These are phyloP conservation scores for Sycophila texana DNA, from an alignment of 2,888 invertebrate genomes.

Conservation along the genomic window DNA sequence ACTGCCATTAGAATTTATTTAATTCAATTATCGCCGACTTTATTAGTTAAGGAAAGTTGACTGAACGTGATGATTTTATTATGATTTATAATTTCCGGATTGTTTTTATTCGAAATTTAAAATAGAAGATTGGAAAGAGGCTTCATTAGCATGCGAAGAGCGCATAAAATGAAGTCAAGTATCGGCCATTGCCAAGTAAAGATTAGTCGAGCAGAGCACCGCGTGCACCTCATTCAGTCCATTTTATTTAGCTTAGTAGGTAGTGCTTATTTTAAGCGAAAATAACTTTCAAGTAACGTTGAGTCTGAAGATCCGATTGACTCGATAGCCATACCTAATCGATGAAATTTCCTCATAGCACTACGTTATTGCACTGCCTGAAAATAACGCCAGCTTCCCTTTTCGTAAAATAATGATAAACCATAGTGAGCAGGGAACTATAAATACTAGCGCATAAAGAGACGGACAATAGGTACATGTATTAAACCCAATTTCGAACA, in stretches of 20 bases:
- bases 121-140: neutral
- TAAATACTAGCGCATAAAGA: slow-evolving; percentile 32
- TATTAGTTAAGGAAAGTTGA: too few species aligned
- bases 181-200: slow-evolving; percentile 56
- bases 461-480: neutral
- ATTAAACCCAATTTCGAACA: neutral
- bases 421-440: slow-evolving; percentile 19
- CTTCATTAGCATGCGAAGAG: slow-evolving; percentile 35
- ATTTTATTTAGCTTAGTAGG: slow-evolving; percentile 57
- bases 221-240: slow-evolving; percentile 36
- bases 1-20: too few species aligned
- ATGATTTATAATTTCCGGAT: neutral
- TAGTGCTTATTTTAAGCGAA: slow-evolving; percentile 55
- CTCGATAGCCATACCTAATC: neutral
- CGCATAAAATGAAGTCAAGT: slow-evolving; percentile 52
- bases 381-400: slow-evolving; percentile 4
- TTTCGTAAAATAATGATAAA: slow-evolving; percentile 27
- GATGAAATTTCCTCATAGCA: too few species aligned
- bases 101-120: neutral
- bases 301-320: neutral
- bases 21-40: too few species aligned
- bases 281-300: slow-evolving; percentile 6
- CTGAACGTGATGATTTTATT: too few species aligned
- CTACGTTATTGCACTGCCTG: neutral
- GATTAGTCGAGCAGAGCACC: slow-evolving; percentile 24